Evolutionary conservation across 2,888 invertebrate genomes (phyloP), one percentile per base, ranked within the genome.

Genomic region (Epirrita christyi): DNA sequence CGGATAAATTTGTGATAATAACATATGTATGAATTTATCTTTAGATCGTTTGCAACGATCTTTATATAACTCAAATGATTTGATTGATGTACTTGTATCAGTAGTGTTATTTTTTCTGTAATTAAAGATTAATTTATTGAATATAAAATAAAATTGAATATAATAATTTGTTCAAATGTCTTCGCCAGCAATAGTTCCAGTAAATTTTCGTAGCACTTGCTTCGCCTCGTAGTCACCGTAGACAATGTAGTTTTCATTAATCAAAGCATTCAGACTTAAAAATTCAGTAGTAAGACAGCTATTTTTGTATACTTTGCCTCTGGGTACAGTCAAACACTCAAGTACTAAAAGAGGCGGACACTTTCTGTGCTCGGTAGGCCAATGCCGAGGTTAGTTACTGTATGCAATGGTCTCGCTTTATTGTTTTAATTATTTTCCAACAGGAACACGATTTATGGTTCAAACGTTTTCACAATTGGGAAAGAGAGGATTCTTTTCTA

Each of bases 361-460:
- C 38, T 50, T 32, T 50, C 34, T 43, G 32, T 11, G 15, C 48
- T 45, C 29, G 44, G 28, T 27, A 29, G 36, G 38, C 14, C 29
- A 52, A 44, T 58, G n/a, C n/a, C 44, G 51, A 29, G 47, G 53
- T 53, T 53, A 58, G 34, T 43, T 43, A 57, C n/a, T 38, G 40
- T 14, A n/a, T 45, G 40, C 38, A 44, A 36, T 37, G 36, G 10
- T 34, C 32, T 43, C 27, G 34, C 21, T 43, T 43, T 48, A 28
- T 29, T 37, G 28, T 10, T 49, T 49, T 49, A 49, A 49, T 49
- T 21, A 21, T 21, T 44, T 40, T 40, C 32, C 40, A 10, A 9
- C n/a, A 11, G 32, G 43, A 27, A 36, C 5, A 11, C 36, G n/a
- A 36, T 36, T 36, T 36, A 4, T 36, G 36, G 11, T 36, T n/a